phyloP scores from a whole-genome alignment of 2,797 vertebrate species.

The Phrynocephalus forsythii region DNA sequence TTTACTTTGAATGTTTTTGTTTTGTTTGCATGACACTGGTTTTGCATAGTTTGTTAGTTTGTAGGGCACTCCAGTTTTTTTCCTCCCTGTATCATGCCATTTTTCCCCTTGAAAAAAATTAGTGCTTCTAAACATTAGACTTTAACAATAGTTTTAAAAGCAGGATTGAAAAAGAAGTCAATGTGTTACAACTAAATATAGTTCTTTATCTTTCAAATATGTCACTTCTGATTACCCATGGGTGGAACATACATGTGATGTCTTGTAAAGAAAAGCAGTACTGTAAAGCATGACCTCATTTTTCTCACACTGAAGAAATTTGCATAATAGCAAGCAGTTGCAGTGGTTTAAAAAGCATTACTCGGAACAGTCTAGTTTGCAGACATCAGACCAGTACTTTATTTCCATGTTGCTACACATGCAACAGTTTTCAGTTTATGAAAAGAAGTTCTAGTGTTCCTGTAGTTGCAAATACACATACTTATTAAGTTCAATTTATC shows the following conservation, averaged over 20 bases:
- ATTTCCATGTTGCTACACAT: neutral
- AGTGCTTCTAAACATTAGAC: neutral
- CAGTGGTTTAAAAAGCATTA: constrained; percentile 3
- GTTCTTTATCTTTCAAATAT: neutral
- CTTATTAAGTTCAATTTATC: no score
- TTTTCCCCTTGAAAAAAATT: neutral
- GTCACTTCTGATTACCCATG: neutral
- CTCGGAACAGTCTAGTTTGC: neutral
- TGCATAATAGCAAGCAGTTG: constrained; percentile 19
- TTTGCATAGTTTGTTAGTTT: neutral
- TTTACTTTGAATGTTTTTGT: no score
- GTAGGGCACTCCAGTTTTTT: no score
- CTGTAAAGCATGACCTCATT: neutral
- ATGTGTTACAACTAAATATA: neutral
- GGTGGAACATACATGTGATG: neutral
- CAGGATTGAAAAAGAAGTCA: neutral
- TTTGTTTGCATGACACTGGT: neutral
- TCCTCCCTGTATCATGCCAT: no score
- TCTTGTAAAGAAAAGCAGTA: neutral
- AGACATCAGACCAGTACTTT: neutral
- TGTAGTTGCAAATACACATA: no score
- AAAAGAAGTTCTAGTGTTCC: neutral
- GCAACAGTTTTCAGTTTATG: constrained; percentile 14
- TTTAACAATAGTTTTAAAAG: neutral
- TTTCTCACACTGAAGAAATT: neutral